Evolutionary conservation across 2,113 vertebrate genomes (phyloP).

Genomic region (Oreochromis tanganicae): DNA sequence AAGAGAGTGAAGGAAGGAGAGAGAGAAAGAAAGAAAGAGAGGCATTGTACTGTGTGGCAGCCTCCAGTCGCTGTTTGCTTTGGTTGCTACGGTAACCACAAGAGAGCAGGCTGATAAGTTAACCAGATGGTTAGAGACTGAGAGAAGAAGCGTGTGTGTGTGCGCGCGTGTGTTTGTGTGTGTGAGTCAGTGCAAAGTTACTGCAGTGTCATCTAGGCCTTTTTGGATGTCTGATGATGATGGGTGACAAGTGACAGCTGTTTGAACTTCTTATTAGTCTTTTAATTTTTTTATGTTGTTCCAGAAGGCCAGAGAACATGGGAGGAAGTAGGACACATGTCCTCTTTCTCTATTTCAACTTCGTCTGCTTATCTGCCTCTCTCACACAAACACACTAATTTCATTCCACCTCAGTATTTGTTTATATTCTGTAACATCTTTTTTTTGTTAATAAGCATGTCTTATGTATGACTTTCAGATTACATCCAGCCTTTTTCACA

Average conservation of each 20-base stretch:
- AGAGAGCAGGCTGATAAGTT: conserved; percentile 59
- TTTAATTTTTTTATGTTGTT: conserved; percentile 23
- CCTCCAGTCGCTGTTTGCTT: conserved; percentile 50
- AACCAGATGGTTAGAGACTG: conserved; percentile 64
- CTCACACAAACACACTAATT: not conserved
- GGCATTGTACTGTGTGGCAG: conserved; percentile 59
- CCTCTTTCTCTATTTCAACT: not conserved
- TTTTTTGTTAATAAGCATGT: not conserved
- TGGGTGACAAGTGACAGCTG: conserved; percentile 14
- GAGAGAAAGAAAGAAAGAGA: conserved; percentile 50
- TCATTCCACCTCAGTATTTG: not conserved
- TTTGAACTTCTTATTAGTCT: conserved; percentile 11
- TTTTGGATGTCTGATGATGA: not conserved
- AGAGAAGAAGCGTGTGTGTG: not conserved
- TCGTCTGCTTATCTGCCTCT: not conserved
- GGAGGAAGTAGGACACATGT: not conserved
- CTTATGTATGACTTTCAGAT: not conserved
- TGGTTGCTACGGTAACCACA: conserved; percentile 45
- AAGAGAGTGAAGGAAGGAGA: conserved; percentile 17
- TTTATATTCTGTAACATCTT: not conserved
- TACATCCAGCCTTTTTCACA: not conserved
- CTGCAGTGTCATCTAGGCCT: not conserved
- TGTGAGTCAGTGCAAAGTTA: not conserved
- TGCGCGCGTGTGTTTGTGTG: not conserved
- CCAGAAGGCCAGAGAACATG: not conserved